Base-by-base conservation (phyloP, 2,888 invertebrate genomes). In the Nemoura dubitans region DNA sequence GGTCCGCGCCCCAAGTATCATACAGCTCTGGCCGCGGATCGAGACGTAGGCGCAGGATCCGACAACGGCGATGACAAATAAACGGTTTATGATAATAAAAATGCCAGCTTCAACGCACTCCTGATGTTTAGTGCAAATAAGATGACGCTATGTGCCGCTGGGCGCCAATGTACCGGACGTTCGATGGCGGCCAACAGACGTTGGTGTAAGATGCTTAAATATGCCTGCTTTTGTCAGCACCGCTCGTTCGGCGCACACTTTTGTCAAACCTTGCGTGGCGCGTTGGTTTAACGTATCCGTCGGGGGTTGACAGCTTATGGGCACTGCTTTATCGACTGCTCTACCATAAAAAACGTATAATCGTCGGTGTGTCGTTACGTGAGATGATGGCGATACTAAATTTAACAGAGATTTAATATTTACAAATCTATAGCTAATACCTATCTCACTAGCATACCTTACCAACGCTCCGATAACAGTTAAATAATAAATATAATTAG, bases 71-170 rank as follows among this genome's bases (percentile, higher is more conserved):
- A 59, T 59, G 59, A 21, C 59, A 59, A 59, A 59, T 59, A 59
- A 59, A 59, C 59, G 59, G 59, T 59, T 59, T 59, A 59, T 59
- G 59, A 14, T 59, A 59, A 59, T 59, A 59, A 59, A 59, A 59
- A 59, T 59, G 59, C 21, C 59, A 21, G 21, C 14, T 1, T 36
- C 59, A 16, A 59, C 14, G 59, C 59, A 2, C 59, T 59, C 16
- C 16, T 59, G 59, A 59, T 59, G 21, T 59, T 59, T 21, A 59
- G 59, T 59, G 59, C 59, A 59, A 59, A 59, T 59, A 59, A 2
- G 21, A 1, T 21, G 16, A 21, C 16, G 2, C 14, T 59, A 14
- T 7, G 10, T 36, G 59, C 16, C 21, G 36, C 10, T 36, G 36
- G 3, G 36, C 36, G 36, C 36, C 36, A 36, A 36, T 36, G 36